These are phyloP conservation scores for Sinopyrophorus schimmeli DNA, from an alignment of 2,888 invertebrate species.

Conservation along the genomic window DNA sequence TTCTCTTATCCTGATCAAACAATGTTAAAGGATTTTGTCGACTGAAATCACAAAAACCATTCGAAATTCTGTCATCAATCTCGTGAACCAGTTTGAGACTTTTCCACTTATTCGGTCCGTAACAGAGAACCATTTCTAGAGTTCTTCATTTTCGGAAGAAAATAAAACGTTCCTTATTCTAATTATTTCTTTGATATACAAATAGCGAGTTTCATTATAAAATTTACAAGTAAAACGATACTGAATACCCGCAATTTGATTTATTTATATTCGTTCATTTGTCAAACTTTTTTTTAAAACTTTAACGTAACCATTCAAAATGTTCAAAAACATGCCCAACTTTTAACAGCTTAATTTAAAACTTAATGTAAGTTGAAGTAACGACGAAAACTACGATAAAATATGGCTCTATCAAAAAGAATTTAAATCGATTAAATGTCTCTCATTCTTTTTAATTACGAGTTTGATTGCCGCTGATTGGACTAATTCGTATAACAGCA, in stretches of 20 bases:
- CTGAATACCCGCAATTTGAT: neutral
- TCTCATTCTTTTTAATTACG: neutral
- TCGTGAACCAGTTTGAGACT: neutral
- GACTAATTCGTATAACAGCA: conserved; percentile 1
- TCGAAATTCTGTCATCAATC: conserved; percentile 2
- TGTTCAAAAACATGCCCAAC: neutral
- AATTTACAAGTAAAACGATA: neutral
- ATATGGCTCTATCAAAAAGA: neutral
- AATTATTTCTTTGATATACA: neutral
- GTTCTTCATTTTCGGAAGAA: too few relatives aligned
- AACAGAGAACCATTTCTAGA: neutral
- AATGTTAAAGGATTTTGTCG: conserved; percentile 1
- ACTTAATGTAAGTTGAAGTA: neutral
- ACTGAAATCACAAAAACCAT: neutral
- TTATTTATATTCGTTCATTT: too few relatives aligned
- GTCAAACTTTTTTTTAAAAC: neutral
- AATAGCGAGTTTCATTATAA: neutral
- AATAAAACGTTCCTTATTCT: too few relatives aligned
- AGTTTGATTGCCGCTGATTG: conserved; percentile 5
- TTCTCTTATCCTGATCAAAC: conserved; percentile 3
- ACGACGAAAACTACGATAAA: neutral
- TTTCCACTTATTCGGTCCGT: neutral
- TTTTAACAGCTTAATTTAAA: conserved; percentile 4
- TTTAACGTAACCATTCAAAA: neutral
- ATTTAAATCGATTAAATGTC: conserved; percentile 2